Conservation (phyloP, 2,797 vertebrate species). For the Syngnathus acus region DNA sequence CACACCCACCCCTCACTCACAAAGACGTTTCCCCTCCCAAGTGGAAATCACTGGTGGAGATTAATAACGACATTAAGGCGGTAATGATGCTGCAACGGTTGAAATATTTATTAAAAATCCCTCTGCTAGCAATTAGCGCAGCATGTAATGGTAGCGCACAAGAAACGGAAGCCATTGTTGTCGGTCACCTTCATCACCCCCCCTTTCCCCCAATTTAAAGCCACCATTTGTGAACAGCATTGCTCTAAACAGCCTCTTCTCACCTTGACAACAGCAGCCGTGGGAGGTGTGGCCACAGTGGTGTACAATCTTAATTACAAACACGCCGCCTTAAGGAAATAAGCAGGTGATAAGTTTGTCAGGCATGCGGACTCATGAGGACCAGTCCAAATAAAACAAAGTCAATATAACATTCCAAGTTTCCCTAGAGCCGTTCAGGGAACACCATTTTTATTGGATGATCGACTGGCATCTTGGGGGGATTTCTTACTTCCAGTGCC, state of each 20-base stretch:
- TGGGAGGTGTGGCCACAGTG: constrained; percentile 41
- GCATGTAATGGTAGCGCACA: constrained; percentile 73
- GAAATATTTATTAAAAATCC: constrained; percentile 84
- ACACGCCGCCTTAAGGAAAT: constrained; percentile 21
- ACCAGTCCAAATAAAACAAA: constrained; percentile 5
- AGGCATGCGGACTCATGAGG: constrained; percentile 45
- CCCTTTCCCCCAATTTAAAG: constrained; percentile 17
- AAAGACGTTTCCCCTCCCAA: constrained; percentile 46
- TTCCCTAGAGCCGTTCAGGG: constrained; percentile 57
- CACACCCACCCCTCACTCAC: not conserved
- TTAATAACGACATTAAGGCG: constrained; percentile 77
- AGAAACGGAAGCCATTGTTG: constrained; percentile 75
- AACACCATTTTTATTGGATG: constrained; percentile 41
- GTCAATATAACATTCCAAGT: constrained; percentile 31
- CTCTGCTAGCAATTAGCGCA: constrained; percentile 80
- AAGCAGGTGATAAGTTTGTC: constrained; percentile 44
- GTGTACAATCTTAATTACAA: constrained; percentile 75
- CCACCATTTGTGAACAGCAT: constrained; percentile 14
- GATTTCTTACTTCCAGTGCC: constrained; percentile 30
- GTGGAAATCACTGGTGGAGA: constrained; percentile 75
- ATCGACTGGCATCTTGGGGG: constrained; percentile 39
- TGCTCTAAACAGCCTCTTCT: constrained; percentile 46
- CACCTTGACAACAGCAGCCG: constrained; percentile 62
- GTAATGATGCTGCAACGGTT: constrained; percentile 77
- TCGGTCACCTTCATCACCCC: constrained; percentile 45